phyloP scores from a whole-genome alignment of 2,113 vertebrate species.

The Pachypanchax playfairii region DNA sequence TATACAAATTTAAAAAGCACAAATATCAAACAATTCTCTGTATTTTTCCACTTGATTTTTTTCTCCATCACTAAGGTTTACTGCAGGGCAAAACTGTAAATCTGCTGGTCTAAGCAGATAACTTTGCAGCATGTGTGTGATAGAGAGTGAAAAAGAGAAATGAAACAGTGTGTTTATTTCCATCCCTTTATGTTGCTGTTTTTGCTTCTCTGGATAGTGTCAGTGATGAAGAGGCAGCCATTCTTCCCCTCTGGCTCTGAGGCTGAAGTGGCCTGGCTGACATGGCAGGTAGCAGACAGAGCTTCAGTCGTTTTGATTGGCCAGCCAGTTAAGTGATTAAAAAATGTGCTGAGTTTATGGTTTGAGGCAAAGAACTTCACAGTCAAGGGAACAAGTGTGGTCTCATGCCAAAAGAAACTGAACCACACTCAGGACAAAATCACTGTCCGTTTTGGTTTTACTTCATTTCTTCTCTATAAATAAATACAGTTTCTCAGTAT shows the following conservation, averaged over 20 bases:
- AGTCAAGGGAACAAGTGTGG: neutral
- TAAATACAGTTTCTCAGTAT: neutral
- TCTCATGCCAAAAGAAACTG: neutral
- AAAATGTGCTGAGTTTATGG: constrained; percentile 50
- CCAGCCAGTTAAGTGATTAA: constrained; percentile 53
- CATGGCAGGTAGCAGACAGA: constrained; percentile 57
- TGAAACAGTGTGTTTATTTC: constrained; percentile 13
- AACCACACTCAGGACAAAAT: neutral
- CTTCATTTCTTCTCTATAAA: neutral
- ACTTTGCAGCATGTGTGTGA: neutral
- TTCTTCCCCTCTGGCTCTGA: constrained; percentile 46
- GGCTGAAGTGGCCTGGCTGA: constrained; percentile 43
- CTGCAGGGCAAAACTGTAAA: neutral
- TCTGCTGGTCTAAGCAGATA: constrained; percentile 9
- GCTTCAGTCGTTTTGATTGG: constrained; percentile 47
- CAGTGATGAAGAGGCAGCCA: constrained; percentile 44
- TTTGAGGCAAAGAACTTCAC: constrained; percentile 25
- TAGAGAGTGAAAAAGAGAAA: neutral
- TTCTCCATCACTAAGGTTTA: neutral
- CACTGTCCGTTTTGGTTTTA: neutral
- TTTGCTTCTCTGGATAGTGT: constrained; percentile 31
- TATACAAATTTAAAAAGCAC: no score
- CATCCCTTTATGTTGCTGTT: constrained; percentile 21
- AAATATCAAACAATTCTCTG: no score
- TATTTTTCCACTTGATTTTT: no score